Base-by-base conservation (phyloP, 2,888 invertebrate genomes). In the Platycheirus rosarum region DNA sequence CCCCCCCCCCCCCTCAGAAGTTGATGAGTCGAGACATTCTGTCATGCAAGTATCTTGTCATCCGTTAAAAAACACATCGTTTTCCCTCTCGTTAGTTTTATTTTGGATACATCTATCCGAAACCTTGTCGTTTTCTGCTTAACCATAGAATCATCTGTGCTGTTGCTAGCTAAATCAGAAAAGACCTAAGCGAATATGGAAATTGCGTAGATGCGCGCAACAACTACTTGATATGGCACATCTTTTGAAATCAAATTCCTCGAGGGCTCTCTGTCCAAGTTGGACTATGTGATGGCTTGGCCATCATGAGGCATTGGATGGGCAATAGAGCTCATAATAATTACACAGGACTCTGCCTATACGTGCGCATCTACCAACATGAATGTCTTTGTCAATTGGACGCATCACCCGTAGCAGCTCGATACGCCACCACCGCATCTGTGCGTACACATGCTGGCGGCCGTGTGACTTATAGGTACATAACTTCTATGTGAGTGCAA, bases 301-400 rank as follows among this genome's bases (percentile, higher is more conserved):
- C 29, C 60, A 23, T 40, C 40, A 42, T 11, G 16, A 44, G 42
- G 51, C 71, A 65, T 53, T 40, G 65, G 51, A 60, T 57, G 26
- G 40, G 69, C 57, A 75, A 80, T 62, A 62, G 65, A 73, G 57
- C 66, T 73, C 60, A 29, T 51, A 71, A 55, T 80, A 80, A 75
- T 66, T 80, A 80, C 66, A 68, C 66, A 68, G 51, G 65, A 49
- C 53, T 70, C 32, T 62, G 51, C 26, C 18, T 37, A 42, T 53
- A 35, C 13, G 7, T 29, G 8, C 29, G 6, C 8, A 32, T 32
- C 1, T 26, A 53, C 23, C 65, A 74, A 70, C 48, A 68, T 63
- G 76, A 49, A 82, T 71, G 76, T 53, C 66, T 82, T 82, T 77
- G 77, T 82, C 77, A 77, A 73, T 76, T 80, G 75, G 51, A 77